Base-by-base conservation (phyloP, 2,113 vertebrate species). In the Mugil cephalus region DNA sequence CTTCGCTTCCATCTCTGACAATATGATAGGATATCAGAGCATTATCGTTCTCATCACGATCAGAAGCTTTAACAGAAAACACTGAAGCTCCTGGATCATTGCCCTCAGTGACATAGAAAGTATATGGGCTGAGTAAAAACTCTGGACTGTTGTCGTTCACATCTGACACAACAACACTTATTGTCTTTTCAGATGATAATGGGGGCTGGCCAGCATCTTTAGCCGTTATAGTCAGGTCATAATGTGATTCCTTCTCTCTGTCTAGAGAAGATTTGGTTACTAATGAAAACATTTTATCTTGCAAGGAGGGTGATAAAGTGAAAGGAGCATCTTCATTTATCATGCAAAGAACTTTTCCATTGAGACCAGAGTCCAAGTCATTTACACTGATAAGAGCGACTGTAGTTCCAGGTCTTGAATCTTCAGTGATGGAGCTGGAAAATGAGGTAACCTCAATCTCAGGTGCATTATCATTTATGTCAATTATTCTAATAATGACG, bases 131-230 rank as follows among this genome's bases (percentile, higher is more conserved):
- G 8, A 43, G 14, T 50, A 10, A 45, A 79, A 92, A 92, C 50
- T 76, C 52, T 18, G 91, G 91, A 5, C 68, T 73, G 65, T 87
- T 93, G 67, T 88, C 92, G 84, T 87, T 92, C 17, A 93, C 78
- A 74, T 90, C 88, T 36, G 80, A 74, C 0, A 91, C 80, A 0
- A 45, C 19, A 6, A 91, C 61, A 0, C 17, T 56, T 13, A 91
- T 79, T 24, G 68, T 82, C 2, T 77, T 82, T 36, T 78, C 48
- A 10, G 76, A 80, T 1, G 84, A 84, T 13, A 86, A 7, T 10
- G 62, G 3, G 2, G 85, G 85, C 0, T 64, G 12, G 0, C 90
- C 91, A 2, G 61, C 58, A 4, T 92, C 91, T 53, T 77, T 86
- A 13, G 86, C 85, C 42, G 17, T 19, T 60, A 90, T 60, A 14